A percentile compares a stretch with the other conserved stretches of the same genome.
Evolutionary conservation across 1,140 invertebrate species (phyloP).

Genomic region (Gryon sp.): DNA sequence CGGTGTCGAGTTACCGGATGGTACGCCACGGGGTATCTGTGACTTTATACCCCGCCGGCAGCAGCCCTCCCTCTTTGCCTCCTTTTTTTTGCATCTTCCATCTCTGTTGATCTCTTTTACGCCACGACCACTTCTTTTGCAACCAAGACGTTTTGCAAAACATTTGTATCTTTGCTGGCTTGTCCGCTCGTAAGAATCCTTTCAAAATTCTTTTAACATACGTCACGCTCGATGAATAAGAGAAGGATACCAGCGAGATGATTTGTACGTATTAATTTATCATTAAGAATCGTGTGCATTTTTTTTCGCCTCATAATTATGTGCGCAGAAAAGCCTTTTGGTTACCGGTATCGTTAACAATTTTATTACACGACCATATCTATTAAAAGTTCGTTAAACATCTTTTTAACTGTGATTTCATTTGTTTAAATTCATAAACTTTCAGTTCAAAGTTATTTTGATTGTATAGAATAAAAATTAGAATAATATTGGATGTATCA

Average conservation of each 20-base stretch:
- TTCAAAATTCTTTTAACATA: conserved; percentile 48
- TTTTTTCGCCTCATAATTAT: conserved; percentile 46
- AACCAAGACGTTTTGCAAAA: conserved; percentile 76
- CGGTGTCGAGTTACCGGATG: conserved; percentile 80
- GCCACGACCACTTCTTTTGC: conserved; percentile 63
- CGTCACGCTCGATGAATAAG: conserved; percentile 49
- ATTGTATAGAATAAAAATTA: too few relatives aligned
- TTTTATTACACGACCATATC: conserved; percentile 59
- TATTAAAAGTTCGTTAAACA: conserved; percentile 36
- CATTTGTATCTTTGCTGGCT: conserved; percentile 71
- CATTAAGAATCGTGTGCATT: conserved; percentile 51
- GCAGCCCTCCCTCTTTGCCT: conserved; percentile 38
- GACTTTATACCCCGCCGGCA: conserved; percentile 74
- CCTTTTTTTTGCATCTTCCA: conserved; percentile 23
- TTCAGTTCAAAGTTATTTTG: too few relatives aligned
- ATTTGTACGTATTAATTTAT: conserved; percentile 63
- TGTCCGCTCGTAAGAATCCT: conserved; percentile 48
- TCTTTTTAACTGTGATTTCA: background rate
- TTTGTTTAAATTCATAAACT: background rate
- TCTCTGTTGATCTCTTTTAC: conserved; percentile 47
- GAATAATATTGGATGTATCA: too few relatives aligned
- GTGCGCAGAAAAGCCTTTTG: conserved; percentile 6
- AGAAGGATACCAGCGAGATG: conserved; percentile 30
- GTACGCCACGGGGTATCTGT: conserved; percentile 78
- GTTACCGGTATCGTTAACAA: conserved; percentile 47